phyloP scores from a whole-genome alignment of 1,140 invertebrate genomes.

The Stenopsyche tienmushanensis region DNA sequence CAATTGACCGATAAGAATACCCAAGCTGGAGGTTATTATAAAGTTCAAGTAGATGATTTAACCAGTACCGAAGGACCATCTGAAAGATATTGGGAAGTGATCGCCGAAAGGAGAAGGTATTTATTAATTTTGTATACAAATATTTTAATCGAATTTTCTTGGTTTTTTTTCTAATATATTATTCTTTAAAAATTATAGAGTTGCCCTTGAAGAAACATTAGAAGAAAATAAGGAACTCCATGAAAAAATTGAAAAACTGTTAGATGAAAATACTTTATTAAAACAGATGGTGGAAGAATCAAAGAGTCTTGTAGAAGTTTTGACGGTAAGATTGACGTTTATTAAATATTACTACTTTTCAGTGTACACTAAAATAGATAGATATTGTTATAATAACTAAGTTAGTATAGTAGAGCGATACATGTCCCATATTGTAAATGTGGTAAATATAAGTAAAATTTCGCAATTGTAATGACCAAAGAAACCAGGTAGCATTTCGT shows the following conservation, averaged over 20 bases:
- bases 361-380: background rate
- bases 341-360: background rate
- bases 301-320: slow-evolving; percentile 63
- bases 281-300: slow-evolving; percentile 70
- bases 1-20: slow-evolving; percentile 53
- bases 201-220: slow-evolving; percentile 63
- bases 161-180: background rate
- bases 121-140: slow-evolving; percentile 42
- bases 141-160: slow-evolving; percentile 1
- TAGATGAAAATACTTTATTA: slow-evolving; percentile 63
- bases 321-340: slow-evolving; percentile 61
- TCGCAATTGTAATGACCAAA: too few species aligned
- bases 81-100: slow-evolving; percentile 66
- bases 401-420: too few species aligned
- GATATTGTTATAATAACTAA: too few species aligned
- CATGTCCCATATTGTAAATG: too few species aligned
- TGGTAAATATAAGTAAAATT: too few species aligned
- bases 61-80: slow-evolving; percentile 64
- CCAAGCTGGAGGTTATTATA: slow-evolving; percentile 58
- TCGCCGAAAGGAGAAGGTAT: slow-evolving; percentile 63
- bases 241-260: slow-evolving; percentile 57
- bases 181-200: slow-evolving; percentile 38
- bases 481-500: too few species aligned
- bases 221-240: slow-evolving; percentile 62
- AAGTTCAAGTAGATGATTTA: slow-evolving; percentile 61